Conservation (phyloP, 2,888 invertebrate species). For the Rapana venosa region DNA sequence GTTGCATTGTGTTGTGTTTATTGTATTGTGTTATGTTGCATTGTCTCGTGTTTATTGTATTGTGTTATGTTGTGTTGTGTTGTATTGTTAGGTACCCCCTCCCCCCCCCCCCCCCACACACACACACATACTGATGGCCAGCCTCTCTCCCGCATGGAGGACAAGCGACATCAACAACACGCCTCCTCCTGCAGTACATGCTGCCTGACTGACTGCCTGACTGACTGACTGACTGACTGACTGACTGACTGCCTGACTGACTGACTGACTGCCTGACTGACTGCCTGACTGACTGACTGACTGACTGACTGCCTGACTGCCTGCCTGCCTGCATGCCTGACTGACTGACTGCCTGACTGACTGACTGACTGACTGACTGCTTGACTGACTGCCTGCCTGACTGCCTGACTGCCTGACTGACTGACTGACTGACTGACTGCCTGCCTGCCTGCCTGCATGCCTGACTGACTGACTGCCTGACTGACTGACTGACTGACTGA, state of each 20-base stretch:
- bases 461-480: neutral
- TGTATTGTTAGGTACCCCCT: too few species aligned
- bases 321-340: neutral
- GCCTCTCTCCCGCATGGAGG: too few species aligned
- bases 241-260: conserved; percentile 6
- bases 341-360: neutral
- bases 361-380: conserved; percentile 8
- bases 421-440: neutral
- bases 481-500: conserved; percentile 7
- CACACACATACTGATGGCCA: too few species aligned
- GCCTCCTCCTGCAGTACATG: too few species aligned
- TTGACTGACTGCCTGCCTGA: neutral
- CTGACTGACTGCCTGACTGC: neutral
- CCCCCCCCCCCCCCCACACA: too few species aligned
- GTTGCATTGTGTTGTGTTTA: too few species aligned
- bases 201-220: neutral
- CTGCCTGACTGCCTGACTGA: neutral
- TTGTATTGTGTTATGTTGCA: too few species aligned
- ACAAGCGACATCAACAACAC: too few species aligned
- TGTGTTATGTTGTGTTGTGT: too few species aligned
- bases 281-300: neutral
- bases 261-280: neutral
- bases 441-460: neutral
- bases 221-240: conserved; percentile 4
- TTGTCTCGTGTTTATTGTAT: too few species aligned